These are phyloP conservation scores for Seladonia tumulorum DNA, from an alignment of 2,888 invertebrate genomes.

Conservation along the genomic window DNA sequence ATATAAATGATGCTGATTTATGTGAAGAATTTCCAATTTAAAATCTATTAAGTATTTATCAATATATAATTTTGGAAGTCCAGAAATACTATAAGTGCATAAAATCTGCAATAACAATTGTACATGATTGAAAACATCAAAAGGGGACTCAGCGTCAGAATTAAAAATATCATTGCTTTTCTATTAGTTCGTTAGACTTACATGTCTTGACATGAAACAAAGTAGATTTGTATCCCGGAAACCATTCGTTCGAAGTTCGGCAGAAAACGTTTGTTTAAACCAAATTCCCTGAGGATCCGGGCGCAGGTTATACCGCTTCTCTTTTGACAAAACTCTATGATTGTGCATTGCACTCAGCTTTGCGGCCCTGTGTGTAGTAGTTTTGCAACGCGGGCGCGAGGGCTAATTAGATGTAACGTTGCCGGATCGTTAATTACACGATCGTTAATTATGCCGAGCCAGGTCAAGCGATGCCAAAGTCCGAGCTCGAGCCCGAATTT, in stretches of 20 bases:
- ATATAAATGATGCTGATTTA: background rate
- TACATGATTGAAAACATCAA: background rate
- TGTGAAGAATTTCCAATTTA: background rate
- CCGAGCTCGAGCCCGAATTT: slow-evolving; percentile 91
- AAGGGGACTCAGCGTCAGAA: background rate
- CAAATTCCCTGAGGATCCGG: background rate
- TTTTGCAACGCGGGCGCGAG: background rate
- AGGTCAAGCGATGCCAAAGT: slow-evolving; percentile 88
- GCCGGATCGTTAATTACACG: slow-evolving; percentile 56
- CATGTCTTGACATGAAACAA: background rate
- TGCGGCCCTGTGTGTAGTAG: background rate
- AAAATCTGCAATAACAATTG: background rate
- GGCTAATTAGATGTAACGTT: slow-evolving; percentile 59
- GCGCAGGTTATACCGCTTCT: background rate
- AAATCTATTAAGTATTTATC: background rate
- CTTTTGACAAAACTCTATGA: background rate
- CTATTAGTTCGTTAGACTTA: background rate
- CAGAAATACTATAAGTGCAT: background rate
- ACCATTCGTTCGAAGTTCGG: background rate
- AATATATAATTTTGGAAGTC: background rate
- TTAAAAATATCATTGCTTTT: background rate
- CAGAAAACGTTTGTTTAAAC: background rate
- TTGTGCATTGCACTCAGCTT: background rate
- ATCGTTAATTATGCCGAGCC: slow-evolving; percentile 81
- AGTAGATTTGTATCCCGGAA: background rate